These are phyloP conservation scores for Steinernema carpocapsae DNA, from an alignment of 2,888 invertebrate genomes.

Conservation along the genomic window DNA sequence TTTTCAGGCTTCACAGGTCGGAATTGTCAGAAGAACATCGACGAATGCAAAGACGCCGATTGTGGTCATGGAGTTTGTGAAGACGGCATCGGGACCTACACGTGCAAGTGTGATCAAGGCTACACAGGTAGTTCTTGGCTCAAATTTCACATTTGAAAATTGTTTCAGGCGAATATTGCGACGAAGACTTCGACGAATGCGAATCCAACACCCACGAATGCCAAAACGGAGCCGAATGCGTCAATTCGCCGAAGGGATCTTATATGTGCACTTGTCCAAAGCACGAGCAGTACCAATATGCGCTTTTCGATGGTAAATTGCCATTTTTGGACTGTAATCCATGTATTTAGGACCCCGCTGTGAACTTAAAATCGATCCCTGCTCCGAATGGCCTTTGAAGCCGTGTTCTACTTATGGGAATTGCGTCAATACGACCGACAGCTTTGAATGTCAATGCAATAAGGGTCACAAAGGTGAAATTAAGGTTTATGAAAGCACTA, in stretches of 20 bases:
- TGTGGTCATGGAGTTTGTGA: not conserved
- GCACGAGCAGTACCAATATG: not conserved
- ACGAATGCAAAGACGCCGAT: not conserved
- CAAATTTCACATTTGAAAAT: not conserved
- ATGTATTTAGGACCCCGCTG: not conserved
- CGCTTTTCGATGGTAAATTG: conserved; percentile 5
- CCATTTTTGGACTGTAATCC: not conserved
- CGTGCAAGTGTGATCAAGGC: not conserved
- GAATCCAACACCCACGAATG: not conserved
- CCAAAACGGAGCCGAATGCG: not conserved
- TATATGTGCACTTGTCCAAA: not conserved
- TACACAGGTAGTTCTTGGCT: not conserved
- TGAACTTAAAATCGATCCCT: not conserved
- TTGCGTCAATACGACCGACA: not conserved
- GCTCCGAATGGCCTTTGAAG: not conserved
- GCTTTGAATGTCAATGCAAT: not conserved
- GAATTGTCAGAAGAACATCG: not conserved
- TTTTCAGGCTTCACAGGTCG: not conserved
- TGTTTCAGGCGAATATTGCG: not conserved
- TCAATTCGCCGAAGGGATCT: not conserved
- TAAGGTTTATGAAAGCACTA: too few species aligned
- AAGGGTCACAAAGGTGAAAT: not conserved
- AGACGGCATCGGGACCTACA: not conserved
- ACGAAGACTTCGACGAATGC: conserved; percentile 3
- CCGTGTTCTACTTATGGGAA: not conserved